Evolutionary conservation across 2,888 invertebrate genomes (phyloP).

Genomic region (Chymomyza fuscimana): DNA sequence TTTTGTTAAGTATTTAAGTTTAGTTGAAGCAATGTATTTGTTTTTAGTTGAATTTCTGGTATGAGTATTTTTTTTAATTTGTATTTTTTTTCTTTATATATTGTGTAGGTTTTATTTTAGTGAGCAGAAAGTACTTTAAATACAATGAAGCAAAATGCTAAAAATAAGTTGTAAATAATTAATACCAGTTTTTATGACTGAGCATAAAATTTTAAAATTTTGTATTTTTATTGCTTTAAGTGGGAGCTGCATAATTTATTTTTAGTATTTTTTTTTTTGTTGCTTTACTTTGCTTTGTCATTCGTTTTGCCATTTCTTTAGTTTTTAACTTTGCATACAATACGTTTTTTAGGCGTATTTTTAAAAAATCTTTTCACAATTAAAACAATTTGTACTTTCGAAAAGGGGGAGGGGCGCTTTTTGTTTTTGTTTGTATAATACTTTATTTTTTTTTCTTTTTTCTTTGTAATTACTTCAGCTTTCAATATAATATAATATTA

Average conservation of each 20-base stretch:
- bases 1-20: not conserved
- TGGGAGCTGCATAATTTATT: slow-evolving; percentile 1
- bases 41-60: not conserved
- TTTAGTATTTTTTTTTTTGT: slow-evolving; percentile 3
- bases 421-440: slow-evolving; percentile 56
- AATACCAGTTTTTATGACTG: not conserved
- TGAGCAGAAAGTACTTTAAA: not conserved
- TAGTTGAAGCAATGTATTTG: slow-evolving; percentile 5
- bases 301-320: not conserved
- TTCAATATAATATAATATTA: slow-evolving; percentile 37
- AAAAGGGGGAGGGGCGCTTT: slow-evolving; percentile 79
- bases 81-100: no score
- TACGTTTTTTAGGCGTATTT: slow-evolving; percentile 19
- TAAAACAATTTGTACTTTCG: slow-evolving; percentile 80
- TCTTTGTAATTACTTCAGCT: slow-evolving; percentile 48
- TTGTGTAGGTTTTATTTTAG: not conserved
- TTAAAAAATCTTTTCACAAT: slow-evolving; percentile 73
- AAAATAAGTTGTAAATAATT: slow-evolving; percentile 2
- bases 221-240: slow-evolving; percentile 3
- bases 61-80: not conserved
- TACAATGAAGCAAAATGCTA: not conserved
- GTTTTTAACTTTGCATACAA: slow-evolving; percentile 45
- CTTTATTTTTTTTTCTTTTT: slow-evolving; percentile 43
- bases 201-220: no score
- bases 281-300: slow-evolving; percentile 18